Base-by-base conservation (phyloP, 2,113 vertebrate species). In the Heterochromis multidens region DNA sequence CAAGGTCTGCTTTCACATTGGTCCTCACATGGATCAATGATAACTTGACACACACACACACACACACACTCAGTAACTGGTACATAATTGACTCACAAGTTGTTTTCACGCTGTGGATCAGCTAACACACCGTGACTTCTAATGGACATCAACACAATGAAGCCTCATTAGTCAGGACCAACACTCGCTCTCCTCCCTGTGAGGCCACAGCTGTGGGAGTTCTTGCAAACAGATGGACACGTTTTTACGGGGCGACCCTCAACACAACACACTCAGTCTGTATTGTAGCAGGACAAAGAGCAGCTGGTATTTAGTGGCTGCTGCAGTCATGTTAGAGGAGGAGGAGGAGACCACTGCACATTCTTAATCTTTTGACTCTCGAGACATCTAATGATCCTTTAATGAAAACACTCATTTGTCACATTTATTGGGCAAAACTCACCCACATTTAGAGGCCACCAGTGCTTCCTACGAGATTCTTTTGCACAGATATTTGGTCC, bases 161-260 rank as follows among this genome's bases (percentile, higher is more conserved):
- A 23, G 76, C 49, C 52, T 83, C 74, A 80, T 82, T 85, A 82
- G 80, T 77, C 35, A 52, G 14, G 43, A 33, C 21, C 61, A 12
- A 6, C 74, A 63, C 85, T 85, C 54, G 12, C 74, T 52, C 70
- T 2, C 77, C 9, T 33, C 43, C 23, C 74, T 65, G 14, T n/a
- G 29, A 85, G 76, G 84, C 29, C 89, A 86, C 92, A 91, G 88
- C 86, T 91, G 91, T 31, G 85, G 59, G 81, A 79, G 17, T 57
- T 37, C 60, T 67, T 76, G 25, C 79, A 83, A 70, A 91, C 91
- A 93, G 91, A 92, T 92, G 91, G 91, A 91, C 88, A 33, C 80
- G 14, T 90, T 91, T 92, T 83, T 79, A 37, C 43, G 31, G 54
- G 23, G 54, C 25, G 77, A 76, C 90, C 81, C 92, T 84, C 58